A percentile compares a stretch with the other conserved stretches of the same genome.
Evolutionary conservation across 2,797 vertebrate genomes (phyloP).

Genomic region (Iguana delicatissima): DNA sequence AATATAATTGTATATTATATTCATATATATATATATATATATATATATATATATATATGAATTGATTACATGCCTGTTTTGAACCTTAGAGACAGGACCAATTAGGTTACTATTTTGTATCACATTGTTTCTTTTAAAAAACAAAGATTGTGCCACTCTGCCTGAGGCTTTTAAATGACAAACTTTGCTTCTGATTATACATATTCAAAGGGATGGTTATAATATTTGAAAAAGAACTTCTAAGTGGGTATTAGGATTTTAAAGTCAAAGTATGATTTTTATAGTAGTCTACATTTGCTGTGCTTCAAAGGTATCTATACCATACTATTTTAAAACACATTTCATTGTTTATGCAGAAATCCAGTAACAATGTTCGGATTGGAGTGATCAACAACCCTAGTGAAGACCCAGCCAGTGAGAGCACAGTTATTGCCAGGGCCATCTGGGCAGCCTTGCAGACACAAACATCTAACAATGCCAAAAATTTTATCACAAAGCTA

Average conservation of each 20-base stretch:
- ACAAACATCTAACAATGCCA: conserved; percentile 93
- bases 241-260: neutral
- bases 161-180: neutral
- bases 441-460: conserved; percentile 96
- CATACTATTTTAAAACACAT: conserved; percentile 28
- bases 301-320: conserved; percentile 27
- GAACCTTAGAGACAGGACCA: neutral
- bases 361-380: conserved; percentile 94
- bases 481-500: conserved; percentile 99
- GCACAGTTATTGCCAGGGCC: conserved; percentile 85
- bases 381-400: conserved; percentile 94
- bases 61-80: neutral
- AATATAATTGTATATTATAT: too few species aligned
- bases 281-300: neutral
- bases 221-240: neutral
- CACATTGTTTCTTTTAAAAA: neutral
- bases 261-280: neutral
- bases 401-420: conserved; percentile 76
- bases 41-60: too few species aligned
- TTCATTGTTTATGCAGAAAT: conserved; percentile 85
- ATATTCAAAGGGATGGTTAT: neutral
- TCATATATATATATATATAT: too few species aligned
- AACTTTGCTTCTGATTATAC: neutral
- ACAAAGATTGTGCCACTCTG: neutral
- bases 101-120: neutral